These are phyloP conservation scores for Eledona agricola DNA, from an alignment of 2,888 invertebrate genomes.

Conservation along the genomic window DNA sequence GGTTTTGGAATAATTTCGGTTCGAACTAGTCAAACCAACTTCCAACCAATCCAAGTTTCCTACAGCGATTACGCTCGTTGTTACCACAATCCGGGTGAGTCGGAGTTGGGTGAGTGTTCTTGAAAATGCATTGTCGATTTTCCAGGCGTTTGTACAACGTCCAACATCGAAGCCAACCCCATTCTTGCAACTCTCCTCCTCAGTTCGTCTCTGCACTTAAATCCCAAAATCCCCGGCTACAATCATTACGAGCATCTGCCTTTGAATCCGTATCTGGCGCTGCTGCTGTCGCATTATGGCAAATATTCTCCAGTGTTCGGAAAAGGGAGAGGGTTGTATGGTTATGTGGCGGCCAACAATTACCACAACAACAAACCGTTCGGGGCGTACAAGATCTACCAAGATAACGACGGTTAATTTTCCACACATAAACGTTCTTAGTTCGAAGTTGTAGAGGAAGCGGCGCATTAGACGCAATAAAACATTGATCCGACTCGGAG, in stretches of 20 bases:
- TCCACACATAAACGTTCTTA: conserved; percentile 2
- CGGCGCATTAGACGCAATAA: no score
- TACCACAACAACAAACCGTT: conserved; percentile 73
- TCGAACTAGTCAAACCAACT: no score
- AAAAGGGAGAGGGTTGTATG: conserved; percentile 65
- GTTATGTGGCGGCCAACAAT: conserved; percentile 71
- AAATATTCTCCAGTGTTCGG: conserved; percentile 64
- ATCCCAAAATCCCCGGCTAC: conserved; percentile 56
- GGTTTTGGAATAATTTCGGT: no score
- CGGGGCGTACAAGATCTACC: conserved; percentile 68
- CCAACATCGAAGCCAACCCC: conserved; percentile 50
- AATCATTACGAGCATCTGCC: conserved; percentile 68
- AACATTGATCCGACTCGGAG: no score
- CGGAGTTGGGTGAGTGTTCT: no score
- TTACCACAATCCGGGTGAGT: no score
- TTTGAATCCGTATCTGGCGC: conserved; percentile 68
- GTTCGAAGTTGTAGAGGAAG: no score
- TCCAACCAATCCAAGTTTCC: no score
- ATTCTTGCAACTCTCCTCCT: conserved; percentile 53
- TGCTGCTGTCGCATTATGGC: conserved; percentile 72
- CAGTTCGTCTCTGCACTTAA: conserved; percentile 50
- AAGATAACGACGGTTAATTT: conserved; percentile 52
- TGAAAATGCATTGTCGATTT: no score
- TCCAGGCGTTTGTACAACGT: no score
- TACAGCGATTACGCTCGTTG: no score